Evolutionary conservation across 2,888 invertebrate genomes (phyloP).

Genomic region (Galerucella nymphaeae): DNA sequence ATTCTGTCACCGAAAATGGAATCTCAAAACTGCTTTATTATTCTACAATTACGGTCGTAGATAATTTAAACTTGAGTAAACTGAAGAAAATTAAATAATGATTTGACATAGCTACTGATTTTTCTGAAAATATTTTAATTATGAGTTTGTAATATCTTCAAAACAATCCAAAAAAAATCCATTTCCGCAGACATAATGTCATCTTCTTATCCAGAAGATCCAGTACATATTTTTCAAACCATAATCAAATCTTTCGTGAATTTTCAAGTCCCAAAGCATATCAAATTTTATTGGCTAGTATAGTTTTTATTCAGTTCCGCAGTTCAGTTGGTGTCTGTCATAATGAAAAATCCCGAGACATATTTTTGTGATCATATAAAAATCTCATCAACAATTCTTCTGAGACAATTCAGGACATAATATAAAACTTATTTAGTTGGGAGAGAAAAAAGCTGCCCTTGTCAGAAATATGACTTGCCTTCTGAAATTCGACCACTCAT

Average conservation of each 20-base stretch:
- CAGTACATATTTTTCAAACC: no score
- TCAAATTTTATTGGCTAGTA: not conserved
- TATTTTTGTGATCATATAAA: constrained; percentile 20
- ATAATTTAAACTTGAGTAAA: no score
- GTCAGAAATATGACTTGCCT: constrained; percentile 42
- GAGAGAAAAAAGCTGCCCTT: constrained; percentile 40
- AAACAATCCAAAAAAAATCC: no score
- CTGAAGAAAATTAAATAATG: no score
- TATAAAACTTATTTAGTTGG: constrained; percentile 38
- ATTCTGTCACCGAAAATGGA: not conserved
- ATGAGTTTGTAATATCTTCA: no score
- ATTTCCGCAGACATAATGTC: no score
- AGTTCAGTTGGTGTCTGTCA: constrained; percentile 27
- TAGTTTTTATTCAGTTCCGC: not conserved
- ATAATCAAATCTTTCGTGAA: no score
- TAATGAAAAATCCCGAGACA: constrained; percentile 20
- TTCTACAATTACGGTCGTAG: no score
- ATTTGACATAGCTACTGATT: no score
- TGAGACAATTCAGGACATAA: constrained; percentile 33
- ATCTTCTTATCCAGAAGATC: no score
- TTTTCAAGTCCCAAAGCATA: no score
- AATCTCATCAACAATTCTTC: constrained; percentile 28
- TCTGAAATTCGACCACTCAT: constrained; percentile 52
- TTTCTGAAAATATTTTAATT: no score
- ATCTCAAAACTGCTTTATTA: not conserved